These are phyloP conservation scores for Halotydeus destructor DNA, from an alignment of 1,140 invertebrate species.

Conservation along the genomic window DNA sequence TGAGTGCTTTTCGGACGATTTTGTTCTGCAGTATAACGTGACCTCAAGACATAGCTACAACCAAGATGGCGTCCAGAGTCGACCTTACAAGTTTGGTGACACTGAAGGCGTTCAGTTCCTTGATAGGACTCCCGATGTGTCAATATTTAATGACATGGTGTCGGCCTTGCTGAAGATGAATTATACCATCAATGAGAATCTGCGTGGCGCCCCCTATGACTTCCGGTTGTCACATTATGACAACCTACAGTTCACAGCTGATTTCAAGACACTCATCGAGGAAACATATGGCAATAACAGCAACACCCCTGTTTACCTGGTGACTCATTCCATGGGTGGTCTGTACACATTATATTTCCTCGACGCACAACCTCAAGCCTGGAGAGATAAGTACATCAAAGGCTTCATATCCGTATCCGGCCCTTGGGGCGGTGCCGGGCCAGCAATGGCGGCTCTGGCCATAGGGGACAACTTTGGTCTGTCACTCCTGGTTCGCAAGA, in stretches of 20 bases:
- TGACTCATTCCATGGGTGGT: conserved; percentile 91
- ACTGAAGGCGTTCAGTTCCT: conserved; percentile 73
- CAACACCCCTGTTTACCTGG: conserved; percentile 48
- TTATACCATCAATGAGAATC: conserved; percentile 52
- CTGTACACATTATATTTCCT: conserved; percentile 68
- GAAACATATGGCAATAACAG: conserved; percentile 58
- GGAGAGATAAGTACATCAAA: conserved; percentile 80
- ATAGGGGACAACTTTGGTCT: too few relatives aligned
- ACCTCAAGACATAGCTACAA: conserved; percentile 58
- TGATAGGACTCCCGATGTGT: conserved; percentile 60
- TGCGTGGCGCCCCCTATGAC: conserved; percentile 88
- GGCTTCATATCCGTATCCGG: too few relatives aligned
- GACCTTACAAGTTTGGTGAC: conserved; percentile 70
- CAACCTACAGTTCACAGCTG: too few relatives aligned
- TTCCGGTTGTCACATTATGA: too few relatives aligned
- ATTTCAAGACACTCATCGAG: conserved; percentile 55
- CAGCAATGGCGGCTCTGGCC: too few relatives aligned
- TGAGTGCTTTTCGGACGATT: conserved; percentile 89
- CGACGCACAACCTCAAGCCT: conserved; percentile 46
- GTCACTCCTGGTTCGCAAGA: too few relatives aligned
- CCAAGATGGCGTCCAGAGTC: conserved; percentile 63
- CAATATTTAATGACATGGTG: conserved; percentile 56
- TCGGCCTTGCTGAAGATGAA: conserved; percentile 51
- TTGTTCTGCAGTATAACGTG: conserved; percentile 56
- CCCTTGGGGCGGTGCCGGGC: too few relatives aligned